Percentiles rank a stretch among this genome's conserved stretches.
These are phyloP conservation scores for Drosophila insularis DNA, from an alignment of 1,140 invertebrate genomes.

Conservation along the genomic window DNA sequence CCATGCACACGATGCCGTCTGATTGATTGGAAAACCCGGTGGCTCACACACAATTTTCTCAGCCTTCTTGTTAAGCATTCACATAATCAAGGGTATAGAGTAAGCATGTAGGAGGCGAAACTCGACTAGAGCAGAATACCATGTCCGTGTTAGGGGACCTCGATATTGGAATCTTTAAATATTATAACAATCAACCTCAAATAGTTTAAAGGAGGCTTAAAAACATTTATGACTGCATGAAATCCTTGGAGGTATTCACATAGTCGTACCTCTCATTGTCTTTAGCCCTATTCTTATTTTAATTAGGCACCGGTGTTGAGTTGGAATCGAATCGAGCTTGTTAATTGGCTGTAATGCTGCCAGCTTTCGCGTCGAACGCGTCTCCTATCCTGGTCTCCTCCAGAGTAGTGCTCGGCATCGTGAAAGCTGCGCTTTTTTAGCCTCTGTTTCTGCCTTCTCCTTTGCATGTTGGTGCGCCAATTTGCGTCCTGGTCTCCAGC, in stretches of 20 bases:
- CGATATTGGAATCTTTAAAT: too few relatives aligned
- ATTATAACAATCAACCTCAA: too few relatives aligned
- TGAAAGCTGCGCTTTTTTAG: conserved; percentile 42
- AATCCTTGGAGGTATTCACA: background rate
- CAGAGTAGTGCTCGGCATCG: conserved; percentile 8
- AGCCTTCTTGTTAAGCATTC: background rate
- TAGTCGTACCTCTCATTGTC: background rate
- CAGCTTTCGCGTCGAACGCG: conserved; percentile 50
- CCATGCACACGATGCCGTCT: conserved; percentile 47
- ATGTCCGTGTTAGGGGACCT: too few relatives aligned
- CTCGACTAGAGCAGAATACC: background rate
- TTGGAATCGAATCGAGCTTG: conserved; percentile 42
- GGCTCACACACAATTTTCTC: background rate
- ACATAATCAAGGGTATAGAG: background rate
- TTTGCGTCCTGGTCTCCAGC: conserved; percentile 54
- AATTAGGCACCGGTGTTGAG: conserved; percentile 58
- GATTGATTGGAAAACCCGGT: conserved; percentile 70
- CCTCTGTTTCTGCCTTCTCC: background rate
- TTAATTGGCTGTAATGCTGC: conserved; percentile 66
- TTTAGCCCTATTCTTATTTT: conserved; percentile 44
- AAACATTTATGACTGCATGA: background rate
- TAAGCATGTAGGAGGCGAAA: background rate
- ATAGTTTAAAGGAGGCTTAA: too few relatives aligned
- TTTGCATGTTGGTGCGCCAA: conserved; percentile 56
- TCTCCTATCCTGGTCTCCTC: conserved; percentile 15